phyloP scores from a whole-genome alignment of 2,888 invertebrate species.

The Orthosia cruda region DNA sequence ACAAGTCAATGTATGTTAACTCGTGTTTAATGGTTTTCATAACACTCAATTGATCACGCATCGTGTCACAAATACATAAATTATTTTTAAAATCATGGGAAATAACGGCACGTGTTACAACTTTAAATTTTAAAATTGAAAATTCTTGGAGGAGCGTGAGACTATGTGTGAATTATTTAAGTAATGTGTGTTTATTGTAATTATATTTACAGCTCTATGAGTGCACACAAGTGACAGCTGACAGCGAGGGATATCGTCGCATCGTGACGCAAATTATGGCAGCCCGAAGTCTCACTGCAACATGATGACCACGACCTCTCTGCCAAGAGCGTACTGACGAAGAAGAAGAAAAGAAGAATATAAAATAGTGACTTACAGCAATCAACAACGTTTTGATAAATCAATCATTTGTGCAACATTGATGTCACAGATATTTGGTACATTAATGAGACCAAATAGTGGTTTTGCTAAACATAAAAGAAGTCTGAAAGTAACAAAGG shows the following conservation, averaged over 20 bases:
- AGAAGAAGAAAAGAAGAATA: background rate
- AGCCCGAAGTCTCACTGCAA: too few species aligned
- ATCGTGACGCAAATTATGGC: too few species aligned
- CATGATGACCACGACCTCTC: too few species aligned
- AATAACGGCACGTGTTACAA: conserved; percentile 78
- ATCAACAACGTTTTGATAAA: background rate
- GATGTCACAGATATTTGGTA: too few species aligned
- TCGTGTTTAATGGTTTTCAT: conserved; percentile 89
- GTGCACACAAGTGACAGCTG: too few species aligned
- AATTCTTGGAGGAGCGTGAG: conserved; percentile 44
- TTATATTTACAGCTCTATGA: conserved; percentile 7
- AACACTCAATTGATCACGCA: conserved; percentile 90
- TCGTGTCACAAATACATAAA: conserved; percentile 80
- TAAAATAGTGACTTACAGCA: background rate
- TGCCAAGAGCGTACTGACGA: too few species aligned
- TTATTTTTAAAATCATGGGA: conserved; percentile 82
- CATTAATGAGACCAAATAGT: background rate
- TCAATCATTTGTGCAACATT: background rate
- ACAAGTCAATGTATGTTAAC: conserved; percentile 81
- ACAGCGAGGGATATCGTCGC: too few species aligned
- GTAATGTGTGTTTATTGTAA: conserved; percentile 16
- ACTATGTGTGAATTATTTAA: background rate
- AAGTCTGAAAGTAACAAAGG: background rate
- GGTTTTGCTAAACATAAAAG: background rate
- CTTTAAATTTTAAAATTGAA: conserved; percentile 73